These are phyloP conservation scores for Orthosia cruda DNA, from an alignment of 2,888 invertebrate genomes.

Conservation along the genomic window DNA sequence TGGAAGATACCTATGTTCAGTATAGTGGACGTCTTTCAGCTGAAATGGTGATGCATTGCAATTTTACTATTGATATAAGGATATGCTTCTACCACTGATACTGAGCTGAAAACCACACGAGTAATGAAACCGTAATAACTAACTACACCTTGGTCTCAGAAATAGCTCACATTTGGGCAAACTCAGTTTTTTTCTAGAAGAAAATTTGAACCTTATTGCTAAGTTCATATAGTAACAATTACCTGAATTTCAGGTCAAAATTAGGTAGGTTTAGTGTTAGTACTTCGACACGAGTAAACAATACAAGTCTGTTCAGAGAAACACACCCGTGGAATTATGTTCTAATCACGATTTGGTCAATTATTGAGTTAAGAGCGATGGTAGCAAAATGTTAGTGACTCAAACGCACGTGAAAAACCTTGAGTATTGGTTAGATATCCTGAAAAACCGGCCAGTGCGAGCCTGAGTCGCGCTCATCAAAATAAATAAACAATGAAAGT, in stretches of 20 bases:
- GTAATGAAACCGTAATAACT: background rate
- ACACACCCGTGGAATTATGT: slow-evolving; percentile 2
- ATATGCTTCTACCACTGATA: too few species aligned
- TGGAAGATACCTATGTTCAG: too few species aligned
- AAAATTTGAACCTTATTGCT: background rate
- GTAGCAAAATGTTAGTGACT: background rate
- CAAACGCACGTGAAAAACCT: background rate
- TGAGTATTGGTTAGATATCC: background rate
- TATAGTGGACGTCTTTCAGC: too few species aligned
- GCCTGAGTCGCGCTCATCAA: too few species aligned
- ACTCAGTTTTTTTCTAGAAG: background rate
- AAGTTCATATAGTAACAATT: background rate
- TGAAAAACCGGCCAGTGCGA: background rate
- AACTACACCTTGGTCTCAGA: background rate
- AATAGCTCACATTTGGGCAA: background rate
- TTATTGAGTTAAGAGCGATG: background rate
- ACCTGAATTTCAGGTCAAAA: slow-evolving; percentile 9
- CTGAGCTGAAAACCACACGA: background rate
- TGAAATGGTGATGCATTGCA: too few species aligned
- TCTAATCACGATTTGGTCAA: background rate
- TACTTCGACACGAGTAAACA: slow-evolving; percentile 41
- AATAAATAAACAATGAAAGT: too few species aligned
- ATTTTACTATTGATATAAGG: too few species aligned
- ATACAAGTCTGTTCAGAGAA: slow-evolving; percentile 59
- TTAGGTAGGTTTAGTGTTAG: slow-evolving; percentile 15